Evolutionary conservation across 92 coral and sea anemone genomes (phyloP).

Genomic region (Palythoa heliodiscus): DNA sequence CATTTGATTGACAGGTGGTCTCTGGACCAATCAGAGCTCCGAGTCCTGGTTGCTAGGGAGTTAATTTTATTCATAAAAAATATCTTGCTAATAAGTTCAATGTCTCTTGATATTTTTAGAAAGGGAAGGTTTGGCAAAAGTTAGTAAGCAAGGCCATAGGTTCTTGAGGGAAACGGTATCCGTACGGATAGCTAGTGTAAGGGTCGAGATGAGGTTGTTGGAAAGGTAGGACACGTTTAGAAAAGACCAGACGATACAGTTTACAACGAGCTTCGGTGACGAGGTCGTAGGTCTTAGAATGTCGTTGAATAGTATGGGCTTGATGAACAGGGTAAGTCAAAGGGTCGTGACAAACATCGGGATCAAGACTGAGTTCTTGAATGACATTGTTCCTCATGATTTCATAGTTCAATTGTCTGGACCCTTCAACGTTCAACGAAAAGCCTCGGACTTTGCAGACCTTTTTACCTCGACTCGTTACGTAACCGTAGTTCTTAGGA

Average conservation of each 20-base stretch:
- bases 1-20: too few species aligned
- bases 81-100: too few species aligned
- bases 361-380: background rate
- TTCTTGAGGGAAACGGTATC: background rate
- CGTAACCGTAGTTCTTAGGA: constrained; percentile 42
- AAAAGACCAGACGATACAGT: constrained; percentile 20
- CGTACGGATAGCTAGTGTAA: constrained; percentile 10
- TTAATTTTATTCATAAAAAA: too few species aligned
- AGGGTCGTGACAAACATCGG: background rate
- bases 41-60: too few species aligned
- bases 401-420: background rate
- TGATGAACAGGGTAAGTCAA: background rate
- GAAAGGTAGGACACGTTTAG: constrained; percentile 28
- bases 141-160: too few species aligned
- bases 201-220: background rate
- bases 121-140: too few species aligned
- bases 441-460: constrained; percentile 28
- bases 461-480: background rate
- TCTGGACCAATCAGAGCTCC: too few species aligned
- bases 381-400: constrained; percentile 8
- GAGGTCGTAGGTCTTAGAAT: constrained; percentile 10
- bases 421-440: constrained; percentile 16
- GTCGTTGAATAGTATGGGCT: constrained; percentile 14
- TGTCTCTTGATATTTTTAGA: too few species aligned
- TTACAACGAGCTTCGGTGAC: constrained; percentile 23